Percentiles rank a stretch among this genome's conserved stretches.
phyloP scores from a whole-genome alignment of 2,797 vertebrate species.

The Bradypodion ventrale region DNA sequence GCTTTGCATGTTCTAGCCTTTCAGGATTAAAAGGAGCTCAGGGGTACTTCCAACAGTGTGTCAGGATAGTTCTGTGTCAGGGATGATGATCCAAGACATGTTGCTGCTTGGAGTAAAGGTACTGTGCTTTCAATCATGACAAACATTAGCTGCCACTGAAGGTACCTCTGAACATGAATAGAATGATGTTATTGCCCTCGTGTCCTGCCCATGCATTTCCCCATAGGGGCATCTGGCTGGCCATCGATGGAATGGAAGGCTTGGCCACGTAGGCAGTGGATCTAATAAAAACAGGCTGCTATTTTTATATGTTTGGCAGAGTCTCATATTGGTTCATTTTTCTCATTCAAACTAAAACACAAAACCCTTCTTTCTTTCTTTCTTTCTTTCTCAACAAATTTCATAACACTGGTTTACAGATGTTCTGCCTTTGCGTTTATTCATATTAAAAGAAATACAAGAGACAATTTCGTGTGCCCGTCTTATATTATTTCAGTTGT shows the following conservation, averaged over 20 bases:
- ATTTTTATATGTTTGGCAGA: neutral
- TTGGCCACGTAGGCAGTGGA: neutral
- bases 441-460: neutral
- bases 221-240: neutral
- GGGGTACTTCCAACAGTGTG: too few relatives aligned
- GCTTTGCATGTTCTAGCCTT: too few relatives aligned
- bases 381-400: neutral
- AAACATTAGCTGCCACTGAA: too few relatives aligned
- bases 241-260: neutral
- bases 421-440: neutral
- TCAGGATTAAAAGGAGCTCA: too few relatives aligned
- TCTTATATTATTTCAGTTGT: neutral
- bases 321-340: neutral
- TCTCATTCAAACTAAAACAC: neutral
- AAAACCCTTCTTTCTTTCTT: too few relatives aligned
- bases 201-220: too few relatives aligned
- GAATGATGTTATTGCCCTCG: too few relatives aligned
- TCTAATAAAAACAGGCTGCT: neutral
- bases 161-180: too few relatives aligned
- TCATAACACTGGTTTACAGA: neutral
- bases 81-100: too few relatives aligned
- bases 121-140: too few relatives aligned
- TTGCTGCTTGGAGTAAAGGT: too few relatives aligned
- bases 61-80: too few relatives aligned
- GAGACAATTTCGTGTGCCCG: neutral